Base-by-base conservation (phyloP, 2,888 invertebrate species). In the Ctenicera cuprea region DNA sequence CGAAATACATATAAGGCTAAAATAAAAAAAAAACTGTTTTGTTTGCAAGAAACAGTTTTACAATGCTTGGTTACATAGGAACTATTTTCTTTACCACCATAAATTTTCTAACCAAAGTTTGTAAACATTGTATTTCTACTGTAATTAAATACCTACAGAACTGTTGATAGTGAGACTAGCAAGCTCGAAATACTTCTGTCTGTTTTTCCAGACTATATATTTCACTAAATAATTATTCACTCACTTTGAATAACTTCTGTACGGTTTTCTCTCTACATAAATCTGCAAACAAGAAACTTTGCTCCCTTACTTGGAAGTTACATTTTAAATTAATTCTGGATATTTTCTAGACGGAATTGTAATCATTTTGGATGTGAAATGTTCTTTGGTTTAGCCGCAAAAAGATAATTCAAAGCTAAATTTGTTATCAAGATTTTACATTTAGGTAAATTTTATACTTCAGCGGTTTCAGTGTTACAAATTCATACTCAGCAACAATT, bases 401-500 rank as follows among this genome's bases (percentile, higher is more conserved):
- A 59, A 59, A 38, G 20, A 59, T 59, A 18, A 59, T 38, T 59
- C 37, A 59, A 38, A 38, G 20, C 30, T 45, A 26, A 63, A 63
- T 63, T 63, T 63, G 30, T 45, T 45, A 45, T 63, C 63, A 45
- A 33, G 45, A 5, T 18, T 41, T 61, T 18, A 63, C 41, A 45
- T 45, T 9, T 48, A 30, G 43, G 26, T 33, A 43, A 45, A 45
- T 63, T 45, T 63, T 45, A 48, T 63, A 33, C 45, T 45, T 45
- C 63, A 61, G 63, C 63, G 63, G 63, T 45, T 33, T 45, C 63
- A 4, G 59, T 54, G 30, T 38, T 59, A 41, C 59, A 41, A 59
- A 59, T 38, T 59, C 59, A 50, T 43, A 64, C 30, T 66, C 66
- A 54, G 66, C 54, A 54, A 54, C 66, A 66, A 66, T 66, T 66